phyloP scores from a whole-genome alignment of 2,113 vertebrate genomes.

The Apaloderma vittatum region DNA sequence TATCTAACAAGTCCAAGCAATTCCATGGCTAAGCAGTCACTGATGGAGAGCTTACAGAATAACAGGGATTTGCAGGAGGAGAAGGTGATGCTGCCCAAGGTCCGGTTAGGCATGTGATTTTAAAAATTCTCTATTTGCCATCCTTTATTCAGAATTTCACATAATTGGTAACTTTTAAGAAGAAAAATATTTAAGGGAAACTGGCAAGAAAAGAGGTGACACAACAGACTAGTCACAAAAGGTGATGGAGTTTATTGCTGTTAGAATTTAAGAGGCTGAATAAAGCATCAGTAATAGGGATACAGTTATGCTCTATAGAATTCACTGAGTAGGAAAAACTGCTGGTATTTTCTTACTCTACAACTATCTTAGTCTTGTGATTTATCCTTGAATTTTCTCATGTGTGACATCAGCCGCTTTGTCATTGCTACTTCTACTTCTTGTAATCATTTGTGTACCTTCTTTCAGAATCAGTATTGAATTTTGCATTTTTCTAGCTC shows the following conservation, averaged over 20 bases:
- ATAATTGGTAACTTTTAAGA: neutral
- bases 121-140: neutral
- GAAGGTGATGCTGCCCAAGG: neutral
- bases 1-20: neutral
- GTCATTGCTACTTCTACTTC: neutral
- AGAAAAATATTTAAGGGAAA: neutral
- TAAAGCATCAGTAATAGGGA: neutral
- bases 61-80: rapidly evolving
- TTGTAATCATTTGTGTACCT: neutral
- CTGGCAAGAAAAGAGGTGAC: neutral
- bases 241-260: neutral
- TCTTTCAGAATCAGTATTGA: neutral
- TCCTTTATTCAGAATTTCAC: neutral
- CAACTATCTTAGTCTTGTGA: neutral
- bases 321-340: neutral
- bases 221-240: neutral
- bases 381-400: constrained; percentile 2
- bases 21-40: neutral
- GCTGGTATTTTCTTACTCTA: neutral
- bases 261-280: neutral
- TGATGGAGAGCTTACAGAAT: neutral
- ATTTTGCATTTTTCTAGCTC: neutral
- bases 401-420: neutral
- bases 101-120: neutral
- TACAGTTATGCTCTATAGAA: neutral